phyloP scores from a whole-genome alignment of 2,888 invertebrate species.

The Andrena hattorfiana region DNA sequence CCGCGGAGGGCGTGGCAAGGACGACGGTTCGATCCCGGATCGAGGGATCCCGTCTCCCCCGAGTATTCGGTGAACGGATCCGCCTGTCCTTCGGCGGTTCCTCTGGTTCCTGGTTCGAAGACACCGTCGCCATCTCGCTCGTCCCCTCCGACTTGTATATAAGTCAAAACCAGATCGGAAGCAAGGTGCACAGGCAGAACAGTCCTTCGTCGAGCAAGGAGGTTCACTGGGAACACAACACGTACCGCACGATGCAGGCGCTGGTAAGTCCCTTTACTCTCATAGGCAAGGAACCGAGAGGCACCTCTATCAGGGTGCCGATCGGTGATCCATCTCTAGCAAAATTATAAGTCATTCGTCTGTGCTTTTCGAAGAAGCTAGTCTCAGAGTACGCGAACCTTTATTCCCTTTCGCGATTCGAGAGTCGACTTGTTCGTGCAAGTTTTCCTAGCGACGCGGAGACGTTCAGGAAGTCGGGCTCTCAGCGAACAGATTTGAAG shows the following conservation, averaged over 20 bases:
- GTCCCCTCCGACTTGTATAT: conserved; percentile 72
- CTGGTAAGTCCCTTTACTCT: conserved; percentile 63
- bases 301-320: too few species aligned
- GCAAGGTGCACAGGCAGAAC: conserved; percentile 74
- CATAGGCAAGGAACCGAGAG: background rate
- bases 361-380: too few species aligned
- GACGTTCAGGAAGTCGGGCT: background rate
- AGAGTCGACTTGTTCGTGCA: too few species aligned
- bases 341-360: too few species aligned
- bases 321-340: too few species aligned
- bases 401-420: too few species aligned
- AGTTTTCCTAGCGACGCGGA: background rate
- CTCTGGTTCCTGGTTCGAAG: conserved; percentile 75
- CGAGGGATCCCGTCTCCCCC: conserved; percentile 53
- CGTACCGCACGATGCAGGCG: conserved; percentile 59
- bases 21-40: conserved; percentile 63
- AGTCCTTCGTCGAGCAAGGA: conserved; percentile 78
- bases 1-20: conserved; percentile 50
- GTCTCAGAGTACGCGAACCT: too few species aligned
- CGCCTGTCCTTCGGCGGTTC: conserved; percentile 70
- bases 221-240: conserved; percentile 65
- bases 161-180: conserved; percentile 77
- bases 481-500: background rate
- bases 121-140: conserved; percentile 54
- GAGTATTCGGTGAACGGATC: conserved; percentile 68